phyloP scores from a whole-genome alignment of 2,113 vertebrate species.

The Oriolus oriolus region DNA sequence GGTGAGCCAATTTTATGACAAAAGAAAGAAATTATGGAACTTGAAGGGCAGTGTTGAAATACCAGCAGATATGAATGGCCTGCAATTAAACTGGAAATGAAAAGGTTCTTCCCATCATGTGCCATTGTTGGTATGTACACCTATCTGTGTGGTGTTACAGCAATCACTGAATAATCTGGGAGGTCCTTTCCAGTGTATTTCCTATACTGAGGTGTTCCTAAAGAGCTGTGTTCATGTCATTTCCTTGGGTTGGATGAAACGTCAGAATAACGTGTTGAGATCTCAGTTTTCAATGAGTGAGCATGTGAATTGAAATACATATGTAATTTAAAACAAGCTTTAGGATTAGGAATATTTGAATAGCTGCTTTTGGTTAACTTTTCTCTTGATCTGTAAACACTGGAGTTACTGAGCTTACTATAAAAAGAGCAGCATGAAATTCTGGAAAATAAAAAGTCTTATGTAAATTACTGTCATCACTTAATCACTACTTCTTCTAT shows the following conservation, averaged over 20 bases:
- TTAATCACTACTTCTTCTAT: neutral
- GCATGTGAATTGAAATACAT: neutral
- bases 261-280: neutral
- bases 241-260: neutral
- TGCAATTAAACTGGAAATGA: neutral
- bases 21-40: neutral
- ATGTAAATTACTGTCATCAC: neutral
- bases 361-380: slow-evolving; percentile 14
- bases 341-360: neutral
- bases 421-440: neutral
- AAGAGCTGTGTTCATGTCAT: neutral
- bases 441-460: neutral
- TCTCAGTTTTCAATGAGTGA: neutral
- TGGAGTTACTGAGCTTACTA: neutral
- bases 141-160: neutral
- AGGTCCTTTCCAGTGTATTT: neutral
- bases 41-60: neutral
- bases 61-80: neutral
- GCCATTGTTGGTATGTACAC: fast-evolving
- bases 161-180: neutral
- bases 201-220: neutral
- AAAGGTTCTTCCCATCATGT: neutral
- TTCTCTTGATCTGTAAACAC: neutral
- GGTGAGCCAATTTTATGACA: neutral
- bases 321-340: neutral